Base-by-base conservation (phyloP, 2,797 vertebrate species). In the Coracias cyanogaster region DNA sequence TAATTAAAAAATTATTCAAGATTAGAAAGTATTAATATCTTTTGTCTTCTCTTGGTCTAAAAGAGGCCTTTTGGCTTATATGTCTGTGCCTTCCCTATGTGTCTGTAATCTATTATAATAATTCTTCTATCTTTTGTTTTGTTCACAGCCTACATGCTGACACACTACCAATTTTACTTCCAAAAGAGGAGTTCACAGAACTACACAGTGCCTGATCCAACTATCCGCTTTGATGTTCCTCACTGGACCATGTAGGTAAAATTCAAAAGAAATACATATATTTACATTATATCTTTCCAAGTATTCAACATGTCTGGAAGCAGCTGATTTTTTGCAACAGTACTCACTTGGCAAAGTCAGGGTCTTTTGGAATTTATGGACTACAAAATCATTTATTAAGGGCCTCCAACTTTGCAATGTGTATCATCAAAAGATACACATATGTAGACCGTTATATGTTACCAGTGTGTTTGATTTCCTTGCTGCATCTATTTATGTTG, bases 181-280 rank as follows among this genome's bases (percentile, higher is more conserved):
- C 93, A 78, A 84, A 95, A 94, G 88, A 78, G 60, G 84, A 92
- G 29, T 78, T 66, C 70, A 89, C 82, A 83, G 91, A 92, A 74
- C 69, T 90, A 72, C 77, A 39, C 80, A 89, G 82, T 92, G 82
- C 84, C 85, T 95, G 71, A 94, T 90, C 78, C 90, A 33, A 7
- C 60, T 62, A 33, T 16, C 74, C 18, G 9, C 48, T 96, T 96
- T 93, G 94, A 92, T 87, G 92, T 94, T 96, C 85, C 86, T 96
- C 69, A 80, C 88, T 93, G 88, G 93, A 96, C 72, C 55, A 96
- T 93, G 96, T 97, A 97, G 29, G 96, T 95, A 95, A 95, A 96
- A 81, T 60, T 58, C n/a, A 58, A 66, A 37, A 39, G 41, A 17
- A 46, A 9, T 13, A 4, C 67, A 5, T 51, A 49, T 64, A 33